Percentiles rank a stretch among this genome's conserved stretches.
These are phyloP conservation scores for Neoscelio sp. DNA, from an alignment of 2,888 invertebrate species.

Conservation along the genomic window DNA sequence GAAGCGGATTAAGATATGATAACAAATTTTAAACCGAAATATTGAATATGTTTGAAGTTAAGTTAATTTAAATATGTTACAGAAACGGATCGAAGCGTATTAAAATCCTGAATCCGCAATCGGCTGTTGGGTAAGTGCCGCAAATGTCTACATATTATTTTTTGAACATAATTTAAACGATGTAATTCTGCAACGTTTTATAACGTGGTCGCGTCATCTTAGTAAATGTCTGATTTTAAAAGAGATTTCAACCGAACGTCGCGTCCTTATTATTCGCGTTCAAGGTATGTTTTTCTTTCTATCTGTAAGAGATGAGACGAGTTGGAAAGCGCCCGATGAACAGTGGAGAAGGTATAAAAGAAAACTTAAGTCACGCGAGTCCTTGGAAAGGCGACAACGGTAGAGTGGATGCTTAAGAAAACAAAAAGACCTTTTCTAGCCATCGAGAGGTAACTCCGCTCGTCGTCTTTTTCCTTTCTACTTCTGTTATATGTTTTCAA, in stretches of 20 bases:
- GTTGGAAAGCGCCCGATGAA: conserved; percentile 16
- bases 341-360: conserved; percentile 10
- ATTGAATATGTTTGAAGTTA: too few relatives aligned
- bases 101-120: too few relatives aligned
- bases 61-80: too few relatives aligned
- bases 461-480: conserved; percentile 6
- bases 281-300: conserved; percentile 27
- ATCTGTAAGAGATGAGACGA: conserved; percentile 2
- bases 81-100: too few relatives aligned
- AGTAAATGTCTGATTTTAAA: conserved; percentile 24
- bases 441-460: conserved; percentile 31
- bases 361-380: conserved; percentile 37
- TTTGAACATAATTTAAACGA: not conserved
- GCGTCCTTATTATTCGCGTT: conserved; percentile 16
- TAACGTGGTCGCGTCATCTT: not conserved
- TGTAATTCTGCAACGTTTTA: not conserved
- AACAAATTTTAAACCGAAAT: too few relatives aligned
- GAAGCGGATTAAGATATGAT: conserved; percentile 65
- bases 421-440: conserved; percentile 46
- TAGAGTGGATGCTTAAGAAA: conserved; percentile 52
- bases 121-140: too few relatives aligned
- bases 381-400: conserved; percentile 42
- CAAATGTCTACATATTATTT: conserved; percentile 1
- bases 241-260: conserved; percentile 32
- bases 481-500: conserved; percentile 27